These are phyloP conservation scores for Crenuchus spilurus DNA, from an alignment of 2,797 vertebrate species.

Conservation along the genomic window DNA sequence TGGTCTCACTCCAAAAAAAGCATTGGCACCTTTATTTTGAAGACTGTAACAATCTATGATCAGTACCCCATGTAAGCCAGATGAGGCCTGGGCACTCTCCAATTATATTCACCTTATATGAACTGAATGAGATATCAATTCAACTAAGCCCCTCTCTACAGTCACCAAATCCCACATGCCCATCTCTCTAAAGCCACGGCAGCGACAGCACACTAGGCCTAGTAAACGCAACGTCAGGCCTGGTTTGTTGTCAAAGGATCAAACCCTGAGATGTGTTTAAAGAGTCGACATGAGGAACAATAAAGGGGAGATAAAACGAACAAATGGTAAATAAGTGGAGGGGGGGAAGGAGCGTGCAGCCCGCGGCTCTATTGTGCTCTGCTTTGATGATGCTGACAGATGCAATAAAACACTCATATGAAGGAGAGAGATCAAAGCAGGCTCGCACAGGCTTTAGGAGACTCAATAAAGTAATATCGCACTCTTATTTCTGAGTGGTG, in stretches of 20 bases:
- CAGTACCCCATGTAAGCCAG: background rate
- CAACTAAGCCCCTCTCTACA: conserved; percentile 7
- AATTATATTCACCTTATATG: conserved; percentile 30
- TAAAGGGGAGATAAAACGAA: conserved; percentile 49
- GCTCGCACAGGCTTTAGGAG: conserved; percentile 41
- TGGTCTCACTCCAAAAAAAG: no score
- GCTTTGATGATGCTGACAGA: conserved; percentile 56
- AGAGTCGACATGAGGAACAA: conserved; percentile 42
- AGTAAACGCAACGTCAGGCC: conserved; percentile 25
- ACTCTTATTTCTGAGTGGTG: conserved; percentile 33
- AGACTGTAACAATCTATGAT: no score
- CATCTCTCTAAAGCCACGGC: background rate
- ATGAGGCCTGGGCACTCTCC: background rate
- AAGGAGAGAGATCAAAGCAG: conserved; percentile 49
- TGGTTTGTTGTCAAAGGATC: conserved; percentile 38
- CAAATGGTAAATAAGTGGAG: conserved; percentile 51
- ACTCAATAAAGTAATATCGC: conserved; percentile 39
- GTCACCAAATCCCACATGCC: background rate
- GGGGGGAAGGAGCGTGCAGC: conserved; percentile 32
- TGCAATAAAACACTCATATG: conserved; percentile 56
- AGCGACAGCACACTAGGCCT: conserved; percentile 9
- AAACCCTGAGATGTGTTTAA: conserved; percentile 41
- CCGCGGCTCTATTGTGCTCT: conserved; percentile 48
- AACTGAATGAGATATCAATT: conserved; percentile 15
- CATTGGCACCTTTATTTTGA: no score